A percentile compares a stretch with the other conserved stretches of the same genome.
phyloP scores from a whole-genome alignment of 30 jellyfish, hydroid and myxozoan species.

The Aurelia sp. region DNA sequence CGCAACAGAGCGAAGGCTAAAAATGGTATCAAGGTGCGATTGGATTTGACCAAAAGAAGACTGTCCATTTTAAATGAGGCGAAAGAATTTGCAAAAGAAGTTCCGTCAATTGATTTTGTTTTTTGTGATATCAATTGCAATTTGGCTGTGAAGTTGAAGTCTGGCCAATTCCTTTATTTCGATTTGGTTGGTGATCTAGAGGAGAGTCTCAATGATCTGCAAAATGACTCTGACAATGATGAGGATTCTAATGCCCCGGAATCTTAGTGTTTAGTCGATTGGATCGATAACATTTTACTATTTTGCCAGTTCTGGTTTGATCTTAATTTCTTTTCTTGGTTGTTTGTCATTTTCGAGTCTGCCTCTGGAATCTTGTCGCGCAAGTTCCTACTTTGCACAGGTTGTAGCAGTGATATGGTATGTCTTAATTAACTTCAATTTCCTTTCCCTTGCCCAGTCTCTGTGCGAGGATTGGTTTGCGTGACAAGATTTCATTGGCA shows the following conservation, averaged over 20 bases:
- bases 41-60: conserved; percentile 49
- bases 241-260: conserved; percentile 2
- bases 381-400: too few species aligned
- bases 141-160: conserved; percentile 13
- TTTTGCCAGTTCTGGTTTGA: not conserved
- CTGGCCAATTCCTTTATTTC: conserved; percentile 16
- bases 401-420: too few species aligned
- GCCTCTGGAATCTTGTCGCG: too few species aligned
- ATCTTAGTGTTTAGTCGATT: not conserved
- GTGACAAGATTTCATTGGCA: not conserved
- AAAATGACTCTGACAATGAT: not conserved
- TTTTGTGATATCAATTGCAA: conserved; percentile 40
- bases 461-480: not conserved
- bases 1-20: conserved; percentile 24
- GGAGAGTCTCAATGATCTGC: not conserved
- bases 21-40: conserved; percentile 25
- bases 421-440: too few species aligned
- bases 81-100: conserved; percentile 31
- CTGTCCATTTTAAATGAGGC: conserved; percentile 20
- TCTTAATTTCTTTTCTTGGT: not conserved
- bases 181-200: not conserved
- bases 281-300: too few species aligned
- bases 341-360: not conserved
- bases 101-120: conserved; percentile 29
- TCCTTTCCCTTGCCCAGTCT: too few species aligned